Evolutionary conservation across 2,888 invertebrate genomes (phyloP), one percentile per base, ranked within the genome.

Genomic region (Lycaena phlaeas): DNA sequence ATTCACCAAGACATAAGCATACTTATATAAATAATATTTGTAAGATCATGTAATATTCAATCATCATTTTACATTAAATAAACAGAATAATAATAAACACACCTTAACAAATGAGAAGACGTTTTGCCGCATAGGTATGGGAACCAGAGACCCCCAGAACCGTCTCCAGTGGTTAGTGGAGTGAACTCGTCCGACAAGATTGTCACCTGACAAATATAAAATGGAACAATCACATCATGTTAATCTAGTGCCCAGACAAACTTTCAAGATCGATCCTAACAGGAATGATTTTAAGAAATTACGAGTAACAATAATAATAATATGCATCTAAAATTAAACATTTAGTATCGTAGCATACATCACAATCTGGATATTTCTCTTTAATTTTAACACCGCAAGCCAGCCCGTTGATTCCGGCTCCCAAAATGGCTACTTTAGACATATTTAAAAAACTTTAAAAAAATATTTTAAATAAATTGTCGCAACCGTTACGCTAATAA

Each of bases 141-240:
- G 6, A 86, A 81, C 92, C 93, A 93, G 4, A 93, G 65, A 0
- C 93, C 94, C 0, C 92, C 94, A 1, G 92, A 90, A 0, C 91
- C 89, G 62, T 93, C 93, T 0, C 92, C 90, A 0, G 93, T 93
- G 0, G 93, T 93, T 42, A 90, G 66, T 0, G 93, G 93, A 10
- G 89, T 85, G 46, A 91, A 88, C 14, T 86, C 73, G n/a, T 89
- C 87, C 0, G 92, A 85, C 42, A 92, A 79, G 26, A 94, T 57
- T 4, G 87, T 89, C 4, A 94, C 88, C 59, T 88, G 48, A n/a
- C n/a, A n/a, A n/a, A n/a, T n/a, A n/a, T n/a, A n/a, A n/a, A n/a
- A 1, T 51, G 57, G 37, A 27, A 43, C 0, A 10, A 6, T 6
- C 4, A 18, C 18, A 4, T 18, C 18, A 18, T 18, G 3, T 6